These are phyloP conservation scores for Hirundo rustica DNA, from an alignment of 2,797 vertebrate genomes.

Conservation along the genomic window DNA sequence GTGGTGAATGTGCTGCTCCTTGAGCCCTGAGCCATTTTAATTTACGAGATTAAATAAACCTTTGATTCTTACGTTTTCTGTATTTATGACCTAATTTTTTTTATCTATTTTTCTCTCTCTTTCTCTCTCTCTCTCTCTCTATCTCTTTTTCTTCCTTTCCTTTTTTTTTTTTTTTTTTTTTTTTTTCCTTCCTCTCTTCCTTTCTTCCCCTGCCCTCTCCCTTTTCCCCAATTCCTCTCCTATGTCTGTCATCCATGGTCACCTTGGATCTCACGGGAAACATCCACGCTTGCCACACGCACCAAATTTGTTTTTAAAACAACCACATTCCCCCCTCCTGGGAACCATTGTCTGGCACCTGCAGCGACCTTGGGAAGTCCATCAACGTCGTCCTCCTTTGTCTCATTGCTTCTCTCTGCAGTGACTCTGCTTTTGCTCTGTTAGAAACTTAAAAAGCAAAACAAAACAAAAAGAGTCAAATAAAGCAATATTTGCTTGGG, in stretches of 20 bases:
- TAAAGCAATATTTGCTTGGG: slow-evolving; percentile 74
- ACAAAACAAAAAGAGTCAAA: neutral
- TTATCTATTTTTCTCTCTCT: slow-evolving; percentile 82
- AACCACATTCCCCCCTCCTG: slow-evolving; percentile 66
- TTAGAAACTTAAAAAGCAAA: slow-evolving; percentile 75
- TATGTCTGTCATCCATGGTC: slow-evolving; percentile 81
- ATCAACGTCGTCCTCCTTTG: slow-evolving; percentile 86
- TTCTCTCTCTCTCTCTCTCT: neutral
- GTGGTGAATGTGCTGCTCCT: slow-evolving; percentile 66
- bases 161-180: slow-evolving; percentile 69
- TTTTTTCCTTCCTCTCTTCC: slow-evolving; percentile 60
- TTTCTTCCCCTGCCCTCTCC: slow-evolving; percentile 71
- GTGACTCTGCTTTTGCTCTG: slow-evolving; percentile 85
- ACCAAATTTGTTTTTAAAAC: slow-evolving; percentile 76
- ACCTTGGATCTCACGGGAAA: slow-evolving; percentile 86
- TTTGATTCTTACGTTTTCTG: slow-evolving; percentile 88
- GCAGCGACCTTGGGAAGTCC: slow-evolving; percentile 89
- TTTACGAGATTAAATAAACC: slow-evolving; percentile 78
- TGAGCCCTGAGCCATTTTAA: slow-evolving; percentile 72
- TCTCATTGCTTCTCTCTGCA: slow-evolving; percentile 87
- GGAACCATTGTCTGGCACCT: slow-evolving; percentile 75
- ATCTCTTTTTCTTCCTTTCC: slow-evolving; percentile 73
- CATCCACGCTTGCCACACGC: slow-evolving; percentile 83
- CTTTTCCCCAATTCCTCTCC: slow-evolving; percentile 59
- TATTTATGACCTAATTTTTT: slow-evolving; percentile 96